Conservation (phyloP, 2,113 vertebrate genomes). For the Murina feae region DNA sequence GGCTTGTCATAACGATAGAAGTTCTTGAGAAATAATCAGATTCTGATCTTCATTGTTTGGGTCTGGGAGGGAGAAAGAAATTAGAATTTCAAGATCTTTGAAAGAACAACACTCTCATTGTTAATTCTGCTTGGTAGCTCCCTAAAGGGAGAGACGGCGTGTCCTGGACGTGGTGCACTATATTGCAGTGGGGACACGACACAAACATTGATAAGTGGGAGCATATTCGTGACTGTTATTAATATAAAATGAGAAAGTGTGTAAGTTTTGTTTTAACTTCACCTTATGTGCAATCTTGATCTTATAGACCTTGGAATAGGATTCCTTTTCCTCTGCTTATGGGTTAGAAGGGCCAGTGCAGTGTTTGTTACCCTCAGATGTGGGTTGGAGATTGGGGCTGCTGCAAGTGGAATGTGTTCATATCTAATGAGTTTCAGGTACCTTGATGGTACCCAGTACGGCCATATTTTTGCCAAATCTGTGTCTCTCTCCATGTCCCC, state of each 20-base stretch:
- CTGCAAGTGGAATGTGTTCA: neutral
- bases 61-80: neutral
- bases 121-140: neutral
- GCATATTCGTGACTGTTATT: accelerated
- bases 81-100: neutral
- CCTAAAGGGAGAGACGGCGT: accelerated
- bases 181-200: neutral
- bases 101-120: neutral
- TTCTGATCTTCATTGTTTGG: neutral
- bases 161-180: accelerated
- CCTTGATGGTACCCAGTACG: no score
- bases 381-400: neutral
- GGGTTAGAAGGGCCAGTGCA: neutral
- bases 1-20: neutral
- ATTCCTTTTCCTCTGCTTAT: neutral
- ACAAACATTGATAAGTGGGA: neutral
- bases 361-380: neutral
- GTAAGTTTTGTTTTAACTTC: neutral
- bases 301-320: neutral
- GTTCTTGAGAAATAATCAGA: neutral
- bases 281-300: neutral
- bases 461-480: neutral
- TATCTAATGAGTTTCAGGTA: neutral
- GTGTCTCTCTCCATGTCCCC: neutral
- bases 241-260: neutral